Conservation (phyloP, 2,797 vertebrate species). For the Anguilla marmorata region DNA sequence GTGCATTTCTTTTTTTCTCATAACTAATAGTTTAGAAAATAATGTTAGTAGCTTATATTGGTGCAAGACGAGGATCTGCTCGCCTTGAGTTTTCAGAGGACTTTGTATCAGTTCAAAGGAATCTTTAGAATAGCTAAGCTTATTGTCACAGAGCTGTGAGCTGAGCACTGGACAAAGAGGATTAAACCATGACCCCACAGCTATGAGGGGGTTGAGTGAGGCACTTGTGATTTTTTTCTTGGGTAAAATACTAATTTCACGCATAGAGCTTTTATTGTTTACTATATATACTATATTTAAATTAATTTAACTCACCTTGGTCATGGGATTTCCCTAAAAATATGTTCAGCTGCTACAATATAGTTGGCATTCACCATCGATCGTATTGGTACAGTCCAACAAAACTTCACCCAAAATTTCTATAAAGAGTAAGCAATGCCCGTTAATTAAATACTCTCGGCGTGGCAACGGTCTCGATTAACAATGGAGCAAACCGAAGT, state of each 20-base stretch:
- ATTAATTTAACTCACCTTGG: not conserved
- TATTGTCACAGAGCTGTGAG: not conserved
- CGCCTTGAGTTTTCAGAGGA: not conserved
- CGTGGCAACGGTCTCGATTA: not conserved
- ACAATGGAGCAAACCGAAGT: conserved; percentile 81
- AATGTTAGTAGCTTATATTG: too few relatives aligned
- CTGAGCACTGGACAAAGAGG: conserved; percentile 8
- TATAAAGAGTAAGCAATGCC: conserved; percentile 52
- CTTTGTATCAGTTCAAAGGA: not conserved
- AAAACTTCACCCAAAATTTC: conserved; percentile 54
- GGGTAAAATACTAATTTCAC: not conserved
- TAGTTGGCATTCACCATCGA: conserved; percentile 44
- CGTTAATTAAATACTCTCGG: conserved; percentile 30
- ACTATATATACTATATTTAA: not conserved
- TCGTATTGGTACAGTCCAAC: conserved; percentile 68
- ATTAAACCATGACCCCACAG: not conserved
- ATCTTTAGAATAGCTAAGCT: not conserved
- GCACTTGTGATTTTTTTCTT: too few relatives aligned
- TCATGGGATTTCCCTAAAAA: not conserved
- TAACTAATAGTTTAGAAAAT: not conserved
- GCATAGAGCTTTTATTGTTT: not conserved
- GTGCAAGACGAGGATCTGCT: not conserved
- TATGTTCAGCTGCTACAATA: not conserved
- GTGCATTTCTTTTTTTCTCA: not conserved
- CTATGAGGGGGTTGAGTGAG: not conserved